A percentile compares a stretch with the other conserved stretches of the same genome.
These are phyloP conservation scores for Atta cephalotes DNA, from an alignment of 1,140 invertebrate genomes.

Conservation along the genomic window DNA sequence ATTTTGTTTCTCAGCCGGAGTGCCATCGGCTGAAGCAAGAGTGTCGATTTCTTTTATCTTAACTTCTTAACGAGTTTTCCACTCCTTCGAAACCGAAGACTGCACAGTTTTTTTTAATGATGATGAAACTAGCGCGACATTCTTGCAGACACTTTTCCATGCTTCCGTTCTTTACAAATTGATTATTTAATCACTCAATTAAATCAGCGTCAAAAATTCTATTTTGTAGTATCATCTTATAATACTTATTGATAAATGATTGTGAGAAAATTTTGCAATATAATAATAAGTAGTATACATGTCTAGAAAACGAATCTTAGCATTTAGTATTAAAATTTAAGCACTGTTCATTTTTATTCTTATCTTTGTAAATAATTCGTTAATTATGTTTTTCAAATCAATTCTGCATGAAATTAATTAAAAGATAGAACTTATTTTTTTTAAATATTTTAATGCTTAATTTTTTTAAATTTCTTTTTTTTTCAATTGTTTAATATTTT, in stretches of 20 bases:
- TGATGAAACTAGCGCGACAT: conserved; percentile 27
- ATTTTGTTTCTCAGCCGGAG: conserved; percentile 40
- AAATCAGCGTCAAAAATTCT: conserved; percentile 16
- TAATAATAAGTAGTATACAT: neutral
- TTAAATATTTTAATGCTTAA: neutral
- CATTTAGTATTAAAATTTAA: neutral
- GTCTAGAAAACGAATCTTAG: neutral
- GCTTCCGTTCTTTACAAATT: neutral
- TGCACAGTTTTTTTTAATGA: conserved; percentile 33
- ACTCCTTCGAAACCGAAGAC: neutral
- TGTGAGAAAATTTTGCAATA: neutral
- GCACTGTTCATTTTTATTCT: neutral
- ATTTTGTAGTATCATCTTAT: neutral
- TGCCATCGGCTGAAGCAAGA: neutral
- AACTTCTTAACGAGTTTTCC: conserved; percentile 55
- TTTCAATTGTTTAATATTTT: neutral
- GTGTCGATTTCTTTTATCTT: conserved; percentile 16
- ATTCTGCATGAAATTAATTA: neutral
- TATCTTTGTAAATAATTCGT: neutral
- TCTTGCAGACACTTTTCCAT: conserved; percentile 14
- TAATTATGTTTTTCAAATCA: conserved; percentile 1
- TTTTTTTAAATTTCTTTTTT: neutral
- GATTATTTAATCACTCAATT: conserved; percentile 21
- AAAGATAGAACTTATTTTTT: neutral
- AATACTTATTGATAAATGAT: neutral